phyloP scores from a whole-genome alignment of 2,888 invertebrate genomes.

The Tanypteryx hageni region DNA sequence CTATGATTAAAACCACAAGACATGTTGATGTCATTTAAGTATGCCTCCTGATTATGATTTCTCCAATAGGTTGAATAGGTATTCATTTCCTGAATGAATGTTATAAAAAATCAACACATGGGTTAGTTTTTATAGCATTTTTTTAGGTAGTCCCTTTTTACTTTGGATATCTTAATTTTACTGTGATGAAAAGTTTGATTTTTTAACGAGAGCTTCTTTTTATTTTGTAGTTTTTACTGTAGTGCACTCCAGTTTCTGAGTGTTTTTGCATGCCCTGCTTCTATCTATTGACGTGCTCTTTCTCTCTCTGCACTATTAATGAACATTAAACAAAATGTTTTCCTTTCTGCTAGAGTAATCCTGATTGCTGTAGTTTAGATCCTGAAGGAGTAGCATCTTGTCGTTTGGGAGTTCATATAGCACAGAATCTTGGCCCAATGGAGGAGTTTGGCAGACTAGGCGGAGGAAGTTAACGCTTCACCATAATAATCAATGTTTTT shows the following conservation, averaged over 20 bases:
- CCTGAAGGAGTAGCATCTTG: constrained; percentile 50
- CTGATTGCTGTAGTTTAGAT: constrained; percentile 27
- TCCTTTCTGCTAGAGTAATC: background rate
- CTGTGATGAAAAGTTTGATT: background rate
- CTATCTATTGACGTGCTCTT: background rate
- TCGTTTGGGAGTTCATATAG: constrained; percentile 43
- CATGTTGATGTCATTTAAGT: too few relatives aligned
- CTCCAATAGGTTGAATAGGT: too few relatives aligned
- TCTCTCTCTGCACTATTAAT: background rate
- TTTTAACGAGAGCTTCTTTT: too few relatives aligned
- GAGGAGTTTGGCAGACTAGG: constrained; percentile 26
- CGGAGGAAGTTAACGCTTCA: background rate
- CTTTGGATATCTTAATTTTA: background rate
- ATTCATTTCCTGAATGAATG: too few relatives aligned
- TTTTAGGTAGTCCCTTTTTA: background rate
- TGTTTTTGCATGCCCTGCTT: constrained; percentile 4
- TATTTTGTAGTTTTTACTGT: background rate
- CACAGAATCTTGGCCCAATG: constrained; percentile 13
- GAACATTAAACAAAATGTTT: background rate
- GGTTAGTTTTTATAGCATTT: background rate
- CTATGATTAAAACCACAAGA: background rate
- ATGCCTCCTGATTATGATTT: too few relatives aligned
- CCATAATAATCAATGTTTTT: constrained; percentile 63
- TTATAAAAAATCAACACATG: background rate
- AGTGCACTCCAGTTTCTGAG: background rate